Base-by-base conservation (phyloP, 2,888 invertebrate genomes). In the Apodemia zela region DNA sequence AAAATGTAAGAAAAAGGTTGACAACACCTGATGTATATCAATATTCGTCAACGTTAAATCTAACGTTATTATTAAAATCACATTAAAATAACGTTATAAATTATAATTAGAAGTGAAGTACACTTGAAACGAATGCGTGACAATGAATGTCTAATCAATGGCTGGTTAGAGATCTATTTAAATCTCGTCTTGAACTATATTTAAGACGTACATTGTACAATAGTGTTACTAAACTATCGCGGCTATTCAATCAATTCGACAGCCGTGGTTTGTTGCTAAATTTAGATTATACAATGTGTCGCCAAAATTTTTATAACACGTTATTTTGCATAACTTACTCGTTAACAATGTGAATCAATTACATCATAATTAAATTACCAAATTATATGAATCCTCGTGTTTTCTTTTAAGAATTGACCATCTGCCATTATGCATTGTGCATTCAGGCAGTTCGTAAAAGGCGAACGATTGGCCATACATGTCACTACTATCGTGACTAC, bases 191-290 rank as follows among this genome's bases (percentile, higher is more conserved):
- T 59, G 33, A 59, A 38, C 38, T 35, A 35, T 59, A 35, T 59
- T 38, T 57, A 54, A 38, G 59, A 25, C 21, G 57, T 58, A 42
- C 54, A 25, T 62, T 63, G 63, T 38, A 59, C 45, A 59, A 66
- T 33, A 45, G 45, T 33, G 51, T 38, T 18, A 66, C 63, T 45
- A 54, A 63, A 59, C 51, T 25, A 35, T 42, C 35, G 61, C 38
- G 49, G 54, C 54, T 25, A 54, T 54, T 54, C 54, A 54, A 54
- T 54, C 54, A 25, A 54, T 54, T 54, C 54, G 54, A 54, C 54
- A 54, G 54, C 54, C 54, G 59, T 38, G 38, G 38, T 59, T 59
- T 29, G 18, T 10, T 35, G 33, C 11, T 59, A 38, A 45, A 60
- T 60, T 25, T 60, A 42, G 25, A 45, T 21, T n/a, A 13, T 45